Evolutionary conservation across 2,113 vertebrate species (phyloP).

Genomic region (Limnothrissa miodon): DNA sequence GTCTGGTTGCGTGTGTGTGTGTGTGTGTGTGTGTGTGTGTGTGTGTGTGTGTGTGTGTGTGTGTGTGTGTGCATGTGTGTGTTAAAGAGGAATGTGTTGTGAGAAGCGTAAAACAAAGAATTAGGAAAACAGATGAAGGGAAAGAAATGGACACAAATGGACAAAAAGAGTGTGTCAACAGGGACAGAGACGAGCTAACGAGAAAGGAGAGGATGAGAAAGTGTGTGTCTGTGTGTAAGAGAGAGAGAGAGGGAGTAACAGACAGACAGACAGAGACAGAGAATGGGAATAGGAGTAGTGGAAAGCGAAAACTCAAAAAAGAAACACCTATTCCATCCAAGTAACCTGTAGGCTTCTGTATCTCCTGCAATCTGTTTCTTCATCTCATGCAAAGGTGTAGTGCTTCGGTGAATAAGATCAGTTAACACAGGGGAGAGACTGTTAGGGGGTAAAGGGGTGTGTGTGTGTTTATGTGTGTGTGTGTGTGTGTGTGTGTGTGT

Average conservation of each 20-base stretch:
- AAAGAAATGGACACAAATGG: neutral
- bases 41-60: constrained; percentile 6
- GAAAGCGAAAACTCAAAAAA: neutral
- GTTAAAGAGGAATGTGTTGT: no score
- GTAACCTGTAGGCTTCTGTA: constrained; percentile 41
- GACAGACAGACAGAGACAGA: constrained; percentile 4
- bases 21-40: constrained; percentile 10
- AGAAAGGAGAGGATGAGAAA: constrained; percentile 23
- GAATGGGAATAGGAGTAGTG: neutral
- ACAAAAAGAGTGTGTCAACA: neutral
- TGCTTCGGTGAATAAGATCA: neutral
- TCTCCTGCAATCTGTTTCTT: constrained; percentile 16
- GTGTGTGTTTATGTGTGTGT: no score
- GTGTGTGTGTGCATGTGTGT: neutral
- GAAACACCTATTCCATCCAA: constrained; percentile 37
- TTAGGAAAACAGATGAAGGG: constrained; percentile 1
- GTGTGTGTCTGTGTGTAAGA: no score
- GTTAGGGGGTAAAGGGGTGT: no score
- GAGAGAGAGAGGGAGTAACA: neutral
- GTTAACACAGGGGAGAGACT: no score
- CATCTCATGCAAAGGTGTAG: constrained; percentile 23
- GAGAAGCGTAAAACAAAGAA: neutral
- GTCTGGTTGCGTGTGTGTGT: neutral
- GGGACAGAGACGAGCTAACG: neutral
- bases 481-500: no score